Base-by-base conservation (phyloP, 1,140 invertebrate genomes). In the Drosophila hydei region DNA sequence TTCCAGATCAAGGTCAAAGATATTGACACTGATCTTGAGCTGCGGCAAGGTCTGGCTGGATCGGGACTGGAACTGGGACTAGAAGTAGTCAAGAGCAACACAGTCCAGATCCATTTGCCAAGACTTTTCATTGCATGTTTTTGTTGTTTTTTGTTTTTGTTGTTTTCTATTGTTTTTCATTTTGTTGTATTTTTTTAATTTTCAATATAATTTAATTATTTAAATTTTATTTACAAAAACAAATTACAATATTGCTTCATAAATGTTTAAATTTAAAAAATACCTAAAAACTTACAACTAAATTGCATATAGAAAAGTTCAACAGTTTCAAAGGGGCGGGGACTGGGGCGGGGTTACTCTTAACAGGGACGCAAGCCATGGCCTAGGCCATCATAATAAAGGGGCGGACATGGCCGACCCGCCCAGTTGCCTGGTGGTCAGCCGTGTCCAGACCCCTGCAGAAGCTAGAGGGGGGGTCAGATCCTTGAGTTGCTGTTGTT, bases 191-290 rank as follows among this genome's bases (percentile, higher is more conserved):
- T 30, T n/a, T 18, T 56, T 59, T 52, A 55, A 48, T 72, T 73
- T 70, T 56, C 63, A 75, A 51, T 81, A 42, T 87, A 75, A 78
- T 81, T 47, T 87, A 75, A 88, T 87, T 88, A 77, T 80, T 85
- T 78, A 81, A 88, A 89, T 88, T 88, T 88, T 88, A 88, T 88
- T 88, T 88, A 88, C 83, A 88, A 88, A 89, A 88, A 88, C 83
- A 88, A 88, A 89, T 88, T 88, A 88, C 83, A 88, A 88, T 89
- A 88, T 88, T 89, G 83, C 71, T 84, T 84, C 61, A 84, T 88
- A 83, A 75, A 87, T 76, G 67, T 83, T 75, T 79, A 88, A 88
- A 81, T 87, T 85, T 88, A 87, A 85, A 85, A 87, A 88, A 79
- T 87, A 87, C 83, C 81, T 87, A 87, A 77, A 69, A 78, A 78